Base-by-base conservation (phyloP, 1,140 invertebrate genomes). In the Drosophila dunni region DNA sequence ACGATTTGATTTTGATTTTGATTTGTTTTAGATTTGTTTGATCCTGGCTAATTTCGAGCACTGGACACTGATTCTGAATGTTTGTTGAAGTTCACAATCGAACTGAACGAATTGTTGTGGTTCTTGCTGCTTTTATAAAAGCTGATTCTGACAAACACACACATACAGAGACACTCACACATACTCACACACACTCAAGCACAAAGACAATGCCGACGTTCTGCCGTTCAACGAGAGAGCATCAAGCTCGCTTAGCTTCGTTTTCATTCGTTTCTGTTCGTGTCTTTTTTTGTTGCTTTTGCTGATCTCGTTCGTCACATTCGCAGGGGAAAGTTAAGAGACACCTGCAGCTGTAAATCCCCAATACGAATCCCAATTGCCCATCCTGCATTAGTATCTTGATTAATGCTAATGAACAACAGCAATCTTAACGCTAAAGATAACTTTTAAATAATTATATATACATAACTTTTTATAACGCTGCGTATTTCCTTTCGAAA, bases 91-190 rank as follows among this genome's bases (percentile, higher is more conserved):
- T 81, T 84, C 67, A 79, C 53, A 56, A 67, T 17, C 79, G 72
- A 79, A 89, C 84, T 89, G 84, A 89, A 81, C 88, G 58, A 78
- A 73, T 65, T 70, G 61, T 58, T 71, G 78, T 70, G 62, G 57
- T 78, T 90, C 81, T 76, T 73, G 85, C 80, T 50, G 84, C 84
- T 89, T 89, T 90, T 89, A 89, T 89, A 89, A 89, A 89, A 89
- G 78, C 85, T 80, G 44, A 50, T 38, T 61, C 50, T 33, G 3
- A 58, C 36, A 45, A 13, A 40, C 10, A 67, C 48, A 50, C 48
- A 56, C 17, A 67, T 57, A 60, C n/a, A 42, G 17, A 38, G 9
- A 20, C 36, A 46, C 50, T 48, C 42, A 48, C 46, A 17, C 36
- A 5, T 38, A 17, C 17, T 51, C 29, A 17, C 9, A 34, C 17